These are phyloP conservation scores for Diarsia brunnea DNA, from an alignment of 2,888 invertebrate genomes.

Conservation along the genomic window DNA sequence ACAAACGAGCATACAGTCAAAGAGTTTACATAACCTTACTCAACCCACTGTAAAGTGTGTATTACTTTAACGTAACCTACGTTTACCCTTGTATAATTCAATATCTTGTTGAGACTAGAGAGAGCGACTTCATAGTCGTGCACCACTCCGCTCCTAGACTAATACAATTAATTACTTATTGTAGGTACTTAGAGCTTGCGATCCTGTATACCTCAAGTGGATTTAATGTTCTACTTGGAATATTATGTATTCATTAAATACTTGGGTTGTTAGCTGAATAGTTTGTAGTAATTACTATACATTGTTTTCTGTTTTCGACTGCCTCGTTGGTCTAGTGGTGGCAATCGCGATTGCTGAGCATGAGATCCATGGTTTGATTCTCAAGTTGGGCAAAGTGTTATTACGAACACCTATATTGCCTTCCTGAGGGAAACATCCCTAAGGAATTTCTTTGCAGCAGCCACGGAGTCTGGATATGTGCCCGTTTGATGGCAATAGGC, in stretches of 20 bases:
- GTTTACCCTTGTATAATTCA: slow-evolving; percentile 12
- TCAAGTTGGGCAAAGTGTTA: no score
- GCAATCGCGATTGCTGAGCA: no score
- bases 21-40: not conserved
- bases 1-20: not conserved
- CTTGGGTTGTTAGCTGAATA: slow-evolving; percentile 8
- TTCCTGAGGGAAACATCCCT: no score
- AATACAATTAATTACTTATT: slow-evolving; percentile 48
- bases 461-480: no score
- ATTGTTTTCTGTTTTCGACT: no score
- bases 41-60: not conserved
- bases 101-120: slow-evolving; percentile 12
- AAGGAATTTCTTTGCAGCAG: no score
- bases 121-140: slow-evolving; percentile 22
- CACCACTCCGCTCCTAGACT: slow-evolving; percentile 13
- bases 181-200: slow-evolving; percentile 27
- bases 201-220: slow-evolving; percentile 12
- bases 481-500: no score
- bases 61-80: not conserved
- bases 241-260: slow-evolving; percentile 30
- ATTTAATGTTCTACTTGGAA: slow-evolving; percentile 20
- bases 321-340: no score
- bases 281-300: not conserved
- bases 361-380: no score
- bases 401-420: no score